Conservation (phyloP, 2,888 invertebrate genomes). For the Carabus problematicus region DNA sequence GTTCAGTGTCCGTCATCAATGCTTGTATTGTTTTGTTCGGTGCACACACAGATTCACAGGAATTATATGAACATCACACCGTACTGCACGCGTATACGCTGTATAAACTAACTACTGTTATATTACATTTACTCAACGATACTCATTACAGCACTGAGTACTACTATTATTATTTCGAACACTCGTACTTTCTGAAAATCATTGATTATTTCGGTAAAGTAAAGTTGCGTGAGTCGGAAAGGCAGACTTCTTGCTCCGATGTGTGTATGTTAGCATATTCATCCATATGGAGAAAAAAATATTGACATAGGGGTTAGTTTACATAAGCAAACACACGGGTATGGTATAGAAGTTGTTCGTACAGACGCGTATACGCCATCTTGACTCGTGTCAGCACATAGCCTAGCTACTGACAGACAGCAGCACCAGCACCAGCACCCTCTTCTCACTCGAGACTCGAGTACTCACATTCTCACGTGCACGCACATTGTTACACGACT, state of each 20-base stretch:
- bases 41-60: no score
- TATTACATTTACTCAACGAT: no score
- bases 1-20: no score
- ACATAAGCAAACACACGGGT: slow-evolving; percentile 51
- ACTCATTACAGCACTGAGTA: no score
- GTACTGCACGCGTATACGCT: no score
- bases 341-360: slow-evolving; percentile 7
- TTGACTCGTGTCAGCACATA: slow-evolving; percentile 48
- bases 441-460: slow-evolving; percentile 20
- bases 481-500: slow-evolving; percentile 34
- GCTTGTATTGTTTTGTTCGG: no score
- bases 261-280: slow-evolving; percentile 46
- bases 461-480: slow-evolving; percentile 44
- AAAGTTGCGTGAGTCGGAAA: background rate
- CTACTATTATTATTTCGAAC: background rate
- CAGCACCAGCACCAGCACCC: slow-evolving; percentile 48
- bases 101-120: no score
- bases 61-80: no score
- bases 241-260: background rate
- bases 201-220: background rate
- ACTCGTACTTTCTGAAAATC: background rate
- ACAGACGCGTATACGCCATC: slow-evolving; percentile 47
- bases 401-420: slow-evolving; percentile 49
- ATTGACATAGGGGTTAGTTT: slow-evolving; percentile 52
- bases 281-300: slow-evolving; percentile 50